These are phyloP conservation scores for Epinotia nisella DNA, from an alignment of 2,888 invertebrate genomes.

Conservation along the genomic window DNA sequence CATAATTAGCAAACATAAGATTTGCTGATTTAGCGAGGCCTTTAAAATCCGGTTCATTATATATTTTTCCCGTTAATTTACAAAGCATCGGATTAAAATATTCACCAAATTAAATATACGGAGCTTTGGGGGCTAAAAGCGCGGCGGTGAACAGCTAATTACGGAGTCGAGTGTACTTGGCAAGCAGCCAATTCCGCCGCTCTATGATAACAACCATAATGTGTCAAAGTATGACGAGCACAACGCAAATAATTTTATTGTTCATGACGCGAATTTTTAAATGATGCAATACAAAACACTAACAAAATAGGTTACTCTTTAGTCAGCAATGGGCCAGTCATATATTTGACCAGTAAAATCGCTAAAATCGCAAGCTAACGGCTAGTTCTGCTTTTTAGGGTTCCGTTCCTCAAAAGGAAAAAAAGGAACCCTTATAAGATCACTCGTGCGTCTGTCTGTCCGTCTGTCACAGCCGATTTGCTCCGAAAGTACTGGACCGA, in stretches of 20 bases:
- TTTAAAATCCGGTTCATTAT: not conserved
- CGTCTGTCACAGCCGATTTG: too few species aligned
- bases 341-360: too few species aligned
- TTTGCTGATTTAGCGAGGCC: not conserved
- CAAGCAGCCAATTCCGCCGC: constrained; percentile 5
- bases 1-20: constrained; percentile 9
- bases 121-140: constrained; percentile 18
- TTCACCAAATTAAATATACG: not conserved
- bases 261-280: too few species aligned
- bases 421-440: too few species aligned
- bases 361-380: too few species aligned
- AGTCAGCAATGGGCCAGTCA: constrained; percentile 13
- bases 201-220: constrained; percentile 22
- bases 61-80: constrained; percentile 6
- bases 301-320: constrained; percentile 14
- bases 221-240: not conserved
- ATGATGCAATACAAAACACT: constrained; percentile 42
- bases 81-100: constrained; percentile 4
- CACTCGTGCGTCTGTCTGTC: too few species aligned
- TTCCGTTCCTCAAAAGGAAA: too few species aligned
- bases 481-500: too few species aligned
- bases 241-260: too few species aligned
- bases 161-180: constrained; percentile 16
- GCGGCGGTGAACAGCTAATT: constrained; percentile 29
- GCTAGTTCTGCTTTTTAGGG: too few species aligned